phyloP scores from a whole-genome alignment of 2,113 vertebrate genomes.

The Ameiurus melas region DNA sequence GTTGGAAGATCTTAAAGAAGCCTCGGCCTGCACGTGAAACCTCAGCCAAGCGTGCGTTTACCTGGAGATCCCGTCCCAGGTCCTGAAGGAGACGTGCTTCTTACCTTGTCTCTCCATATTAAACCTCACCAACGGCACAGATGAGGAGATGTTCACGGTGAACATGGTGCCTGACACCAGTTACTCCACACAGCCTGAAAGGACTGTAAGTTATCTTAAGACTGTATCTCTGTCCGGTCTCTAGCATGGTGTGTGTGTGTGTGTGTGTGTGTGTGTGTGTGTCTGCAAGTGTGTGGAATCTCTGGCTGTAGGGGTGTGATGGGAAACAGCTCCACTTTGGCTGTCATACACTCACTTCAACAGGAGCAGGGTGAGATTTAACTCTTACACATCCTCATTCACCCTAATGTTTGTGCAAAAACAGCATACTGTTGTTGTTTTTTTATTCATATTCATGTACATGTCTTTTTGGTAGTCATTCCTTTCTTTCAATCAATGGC shows the following conservation, averaged over 20 bases:
- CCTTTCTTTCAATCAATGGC: background rate
- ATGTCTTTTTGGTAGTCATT: background rate
- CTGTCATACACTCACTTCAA: conserved; percentile 60
- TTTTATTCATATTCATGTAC: no score
- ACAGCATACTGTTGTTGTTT: background rate
- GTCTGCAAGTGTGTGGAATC: conserved; percentile 55
- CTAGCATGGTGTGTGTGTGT: conserved; percentile 48
- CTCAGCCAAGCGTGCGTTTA: conserved; percentile 58
- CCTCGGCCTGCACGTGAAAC: background rate
- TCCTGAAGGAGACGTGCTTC: conserved; percentile 60
- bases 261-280: conserved; percentile 24
- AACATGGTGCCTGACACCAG: conserved; percentile 67
- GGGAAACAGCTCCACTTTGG: conserved; percentile 68
- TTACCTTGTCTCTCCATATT: conserved; percentile 58
- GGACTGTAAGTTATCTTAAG: background rate
- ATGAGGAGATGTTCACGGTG: conserved; percentile 78
- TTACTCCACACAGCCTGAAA: conserved; percentile 9
- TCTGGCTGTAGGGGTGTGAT: conserved; percentile 67
- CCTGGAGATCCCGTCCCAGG: conserved; percentile 62
- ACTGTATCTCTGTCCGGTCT: conserved; percentile 44
- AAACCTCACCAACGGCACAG: conserved; percentile 69
- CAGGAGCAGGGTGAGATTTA: conserved; percentile 60
- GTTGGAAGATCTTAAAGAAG: background rate
- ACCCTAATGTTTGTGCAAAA: conserved; percentile 9
- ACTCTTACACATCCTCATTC: conserved; percentile 60